Base-by-base conservation (phyloP, 2,113 vertebrate species). In the Dromiciops gliroides region DNA sequence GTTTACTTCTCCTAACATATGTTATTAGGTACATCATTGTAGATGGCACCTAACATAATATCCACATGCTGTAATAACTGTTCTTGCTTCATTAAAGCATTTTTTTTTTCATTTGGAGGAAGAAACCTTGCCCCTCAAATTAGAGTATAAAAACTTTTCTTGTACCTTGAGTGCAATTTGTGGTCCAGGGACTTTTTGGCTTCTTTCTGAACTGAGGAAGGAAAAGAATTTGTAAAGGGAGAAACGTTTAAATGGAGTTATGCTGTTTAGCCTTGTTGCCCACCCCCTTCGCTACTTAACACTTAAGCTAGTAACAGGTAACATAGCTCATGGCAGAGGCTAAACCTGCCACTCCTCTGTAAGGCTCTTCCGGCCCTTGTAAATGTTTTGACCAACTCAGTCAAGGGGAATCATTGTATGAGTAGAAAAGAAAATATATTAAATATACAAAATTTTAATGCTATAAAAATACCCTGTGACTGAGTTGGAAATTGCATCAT, bases 361-460 rank as follows among this genome's bases (percentile, higher is more conserved):
- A 25, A 0, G 4, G 50, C 26, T 89, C 48, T 89, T 23, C 23
- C 50, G 90, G 28, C n/a, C 60, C 3, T 91, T 93, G 88, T 49
- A 53, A 96, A 37, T 95, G n/a, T 89, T n/a, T 95, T 95, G 93
- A 95, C 89, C 25, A 95, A 93, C 28, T 89, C 91, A 93, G 28
- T 94, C 92, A 97, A 97, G 92, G 93, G 94, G 95, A 95, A 93
- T 89, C 88, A 67, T 96, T 97, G 92, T 95, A 52, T 95, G 90
- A 95, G 90, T 97, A 25, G 94, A 96, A 97, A 97, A 94, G 95
- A 96, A 97, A 97, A 95, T 97, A 92, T 94, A 95, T 97, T 96
- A 96, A 97, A 93, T 94, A 51, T 90, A 96, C 93, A 91, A 91
- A 96, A 92, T 96, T 95, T 92, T 96, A 97, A 97, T 96, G 90